These are phyloP conservation scores for Lasioglossum baleicum DNA, from an alignment of 1,140 invertebrate genomes.

Conservation along the genomic window DNA sequence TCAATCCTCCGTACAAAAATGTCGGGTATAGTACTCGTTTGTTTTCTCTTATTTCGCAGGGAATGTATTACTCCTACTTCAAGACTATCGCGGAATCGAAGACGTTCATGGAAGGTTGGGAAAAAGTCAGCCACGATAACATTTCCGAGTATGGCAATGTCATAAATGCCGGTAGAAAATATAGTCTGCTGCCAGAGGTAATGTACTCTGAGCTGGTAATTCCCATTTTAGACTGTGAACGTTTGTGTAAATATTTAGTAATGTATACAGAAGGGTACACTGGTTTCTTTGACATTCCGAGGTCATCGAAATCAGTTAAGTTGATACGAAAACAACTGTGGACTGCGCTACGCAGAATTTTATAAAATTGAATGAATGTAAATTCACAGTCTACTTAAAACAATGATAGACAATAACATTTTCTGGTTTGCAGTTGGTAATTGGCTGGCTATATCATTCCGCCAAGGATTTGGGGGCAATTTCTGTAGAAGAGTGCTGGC, in stretches of 20 bases:
- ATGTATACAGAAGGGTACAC: no score
- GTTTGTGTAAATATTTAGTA: no score
- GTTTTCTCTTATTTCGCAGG: slow-evolving; percentile 78
- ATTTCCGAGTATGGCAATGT: slow-evolving; percentile 89
- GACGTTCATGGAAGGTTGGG: slow-evolving; percentile 83
- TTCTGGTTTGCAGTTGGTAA: slow-evolving; percentile 79
- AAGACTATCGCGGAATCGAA: slow-evolving; percentile 88
- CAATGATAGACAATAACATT: not conserved
- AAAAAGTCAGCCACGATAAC: slow-evolving; percentile 86
- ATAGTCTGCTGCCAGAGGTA: slow-evolving; percentile 92
- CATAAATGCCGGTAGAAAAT: slow-evolving; percentile 90
- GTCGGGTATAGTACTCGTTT: slow-evolving; percentile 23
- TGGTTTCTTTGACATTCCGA: no score
- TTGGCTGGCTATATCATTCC: slow-evolving; percentile 81
- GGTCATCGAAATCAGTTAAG: no score
- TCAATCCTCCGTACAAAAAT: no score
- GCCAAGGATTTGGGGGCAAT: slow-evolving; percentile 77
- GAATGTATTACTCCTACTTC: slow-evolving; percentile 93
- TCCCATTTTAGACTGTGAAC: not conserved
- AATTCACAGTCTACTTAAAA: not conserved
- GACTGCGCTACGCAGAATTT: no score
- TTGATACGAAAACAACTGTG: no score
- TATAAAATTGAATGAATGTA: no score
- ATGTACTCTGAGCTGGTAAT: not conserved
- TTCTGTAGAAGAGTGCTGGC: slow-evolving; percentile 72